Percentiles rank a stretch among this genome's conserved stretches.
Conservation (phyloP, 2,797 vertebrate genomes). For the Etheostoma nigrum region DNA sequence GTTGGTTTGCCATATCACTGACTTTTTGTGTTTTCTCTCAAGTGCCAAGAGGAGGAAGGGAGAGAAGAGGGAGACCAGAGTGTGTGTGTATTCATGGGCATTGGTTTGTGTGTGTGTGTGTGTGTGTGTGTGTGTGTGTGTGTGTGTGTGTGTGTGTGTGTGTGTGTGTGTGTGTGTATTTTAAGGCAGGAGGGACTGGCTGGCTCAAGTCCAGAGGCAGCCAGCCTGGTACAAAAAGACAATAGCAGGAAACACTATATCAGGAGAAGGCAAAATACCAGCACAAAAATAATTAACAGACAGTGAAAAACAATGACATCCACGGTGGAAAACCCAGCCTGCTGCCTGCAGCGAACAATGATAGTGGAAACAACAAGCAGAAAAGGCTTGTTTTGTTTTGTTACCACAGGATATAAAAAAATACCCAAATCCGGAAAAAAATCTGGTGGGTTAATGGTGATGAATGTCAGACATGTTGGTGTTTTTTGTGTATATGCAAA, state of each 20-base stretch:
- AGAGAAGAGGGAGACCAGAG: constrained; percentile 56
- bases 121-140: too few relatives aligned
- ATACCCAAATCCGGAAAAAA: constrained; percentile 10
- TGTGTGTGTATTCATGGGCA: constrained; percentile 46
- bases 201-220: constrained; percentile 75
- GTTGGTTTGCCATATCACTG: constrained; percentile 69
- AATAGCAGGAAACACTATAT: constrained; percentile 87
- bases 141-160: constrained; percentile 41
- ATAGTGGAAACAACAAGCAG: constrained; percentile 54
- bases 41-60: constrained; percentile 75
- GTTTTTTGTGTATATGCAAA: constrained; percentile 19
- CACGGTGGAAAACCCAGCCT: constrained; percentile 65
- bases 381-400: constrained; percentile 14
- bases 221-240: constrained; percentile 79
- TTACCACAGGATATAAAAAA: constrained; percentile 46
- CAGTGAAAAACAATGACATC: constrained; percentile 77
- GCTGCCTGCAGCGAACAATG: constrained; percentile 64
- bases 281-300: constrained; percentile 80
- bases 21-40: constrained; percentile 78
- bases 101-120: constrained; percentile 44
- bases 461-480: constrained; percentile 6
- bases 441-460: constrained; percentile 9
- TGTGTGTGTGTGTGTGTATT: constrained; percentile 59
- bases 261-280: constrained; percentile 79
- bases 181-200: constrained; percentile 76